phyloP scores from a whole-genome alignment of 2,797 vertebrate genomes.

The Phaenicophaeus curvirostris region DNA sequence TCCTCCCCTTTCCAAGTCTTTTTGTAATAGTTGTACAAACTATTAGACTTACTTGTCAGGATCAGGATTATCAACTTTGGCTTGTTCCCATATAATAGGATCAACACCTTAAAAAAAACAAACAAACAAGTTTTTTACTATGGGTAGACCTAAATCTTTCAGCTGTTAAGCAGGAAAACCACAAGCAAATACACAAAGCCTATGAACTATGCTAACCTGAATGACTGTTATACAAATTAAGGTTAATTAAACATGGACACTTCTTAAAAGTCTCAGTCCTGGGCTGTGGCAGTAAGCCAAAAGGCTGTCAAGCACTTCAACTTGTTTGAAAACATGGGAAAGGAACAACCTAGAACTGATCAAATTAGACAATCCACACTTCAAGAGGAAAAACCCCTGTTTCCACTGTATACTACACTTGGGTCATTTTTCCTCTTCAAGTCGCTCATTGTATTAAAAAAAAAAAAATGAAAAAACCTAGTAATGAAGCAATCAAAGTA shows the following conservation, averaged over 20 bases:
- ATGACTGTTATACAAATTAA: not conserved
- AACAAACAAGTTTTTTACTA: not conserved
- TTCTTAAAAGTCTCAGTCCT: not conserved
- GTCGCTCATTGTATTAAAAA: not conserved
- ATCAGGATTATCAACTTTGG: conserved; percentile 98
- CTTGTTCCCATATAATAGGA: conserved; percentile 98
- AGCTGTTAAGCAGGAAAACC: not conserved
- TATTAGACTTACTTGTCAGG: conserved; percentile 89
- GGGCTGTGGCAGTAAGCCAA: not conserved
- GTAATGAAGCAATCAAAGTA: not conserved
- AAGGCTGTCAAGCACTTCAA: not conserved
- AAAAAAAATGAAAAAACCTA: not conserved
- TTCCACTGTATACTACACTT: not conserved
- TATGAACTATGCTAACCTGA: not conserved
- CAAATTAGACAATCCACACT: not conserved
- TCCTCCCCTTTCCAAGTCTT: not conserved
- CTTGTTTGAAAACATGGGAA: not conserved
- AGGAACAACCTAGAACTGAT: not conserved
- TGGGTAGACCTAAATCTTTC: not conserved
- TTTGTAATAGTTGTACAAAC: not conserved
- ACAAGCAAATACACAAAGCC: not conserved
- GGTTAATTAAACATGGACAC: not conserved
- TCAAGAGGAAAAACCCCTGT: not conserved
- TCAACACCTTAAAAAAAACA: conserved; percentile 87
- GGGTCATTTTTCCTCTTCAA: not conserved